Base-by-base conservation (phyloP, 2,888 invertebrate genomes). In the Eremobia ochroleuca region DNA sequence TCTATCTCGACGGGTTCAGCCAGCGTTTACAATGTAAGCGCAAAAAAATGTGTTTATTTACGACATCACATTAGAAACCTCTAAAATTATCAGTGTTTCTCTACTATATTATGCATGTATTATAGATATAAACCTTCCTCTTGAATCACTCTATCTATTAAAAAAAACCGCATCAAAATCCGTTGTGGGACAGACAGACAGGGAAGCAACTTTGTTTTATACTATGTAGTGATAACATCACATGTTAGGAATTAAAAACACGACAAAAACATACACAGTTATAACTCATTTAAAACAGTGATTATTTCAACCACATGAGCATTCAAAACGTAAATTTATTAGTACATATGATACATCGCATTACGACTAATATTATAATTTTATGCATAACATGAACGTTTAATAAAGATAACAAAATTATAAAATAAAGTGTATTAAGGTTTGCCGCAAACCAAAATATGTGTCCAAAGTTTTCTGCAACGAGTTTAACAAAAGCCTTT, bases 371-470 rank as follows among this genome's bases (percentile, higher is more conserved):
- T n/a, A n/a, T 46, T 49, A 34, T 79, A 31, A 37, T 80, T 46
- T 21, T 37, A n/a, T 58, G 37, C n/a, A 25, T 58, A 49, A 25
- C 18, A 28, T 59, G 13, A 52, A 65, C 69, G 31, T 31, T 67
- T 49, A 49, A 31, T 49, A 61, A 77, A 69, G 46, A 34, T 55
- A 37, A 31, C 25, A 58, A 49, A 68, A 67, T 71, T 1, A 40
- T 46, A 72, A 64, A 78, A 64, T 58, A 70, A 77, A 55, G 34
- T 65, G 34, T 64, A 61, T 25, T 76, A 61, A 49, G 62, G 49
- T 58, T 67, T 62, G 67, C 67, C n/a, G 62, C 79, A 78, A 77
- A 78, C 58, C 67, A 84, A 84, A 83, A 71, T 67, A 55, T 61
- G 66, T 77, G 49, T 58, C 40, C 13, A 77, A 84, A 84, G 43